Evolutionary conservation across 2,797 vertebrate species (phyloP).

Genomic region (Danio jaintianensis): DNA sequence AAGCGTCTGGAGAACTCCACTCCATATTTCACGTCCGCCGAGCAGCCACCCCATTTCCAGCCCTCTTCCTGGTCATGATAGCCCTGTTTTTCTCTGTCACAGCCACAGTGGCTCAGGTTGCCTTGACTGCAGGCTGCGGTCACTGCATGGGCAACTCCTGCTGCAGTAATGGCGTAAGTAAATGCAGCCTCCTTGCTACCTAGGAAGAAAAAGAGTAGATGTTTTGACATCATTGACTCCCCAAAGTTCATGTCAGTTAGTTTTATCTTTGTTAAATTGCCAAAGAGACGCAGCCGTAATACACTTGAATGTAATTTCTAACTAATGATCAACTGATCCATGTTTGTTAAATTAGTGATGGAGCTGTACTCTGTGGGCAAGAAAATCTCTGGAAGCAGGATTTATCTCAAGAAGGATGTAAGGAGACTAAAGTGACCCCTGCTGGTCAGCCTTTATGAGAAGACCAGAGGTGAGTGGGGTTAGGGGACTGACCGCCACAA

Average conservation of each 20-base stretch:
- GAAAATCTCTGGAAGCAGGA: slow-evolving; percentile 8
- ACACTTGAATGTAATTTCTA: background rate
- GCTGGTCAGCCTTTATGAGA: slow-evolving; percentile 66
- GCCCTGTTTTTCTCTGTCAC: slow-evolving; percentile 97
- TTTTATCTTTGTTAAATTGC: slow-evolving; percentile 1
- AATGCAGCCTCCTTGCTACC: slow-evolving; percentile 98
- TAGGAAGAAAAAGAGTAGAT: slow-evolving; percentile 69
- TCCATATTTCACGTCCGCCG: slow-evolving; percentile 95
- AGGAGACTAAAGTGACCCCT: slow-evolving; percentile 80
- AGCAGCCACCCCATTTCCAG: slow-evolving; percentile 99
- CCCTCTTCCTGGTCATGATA: slow-evolving; percentile 96
- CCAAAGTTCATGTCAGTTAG: background rate
- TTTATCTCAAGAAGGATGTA: background rate
- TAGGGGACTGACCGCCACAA: background rate
- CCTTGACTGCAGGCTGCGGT: slow-evolving; percentile 97
- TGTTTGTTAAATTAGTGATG: slow-evolving; percentile 6
- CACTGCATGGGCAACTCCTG: slow-evolving; percentile 94
- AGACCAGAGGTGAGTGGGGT: slow-evolving; percentile 6
- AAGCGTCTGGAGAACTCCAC: slow-evolving; percentile 97
- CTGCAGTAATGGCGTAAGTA: slow-evolving; percentile 97
- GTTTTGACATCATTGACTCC: slow-evolving; percentile 5
- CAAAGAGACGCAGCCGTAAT: background rate
- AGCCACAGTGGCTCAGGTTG: slow-evolving; percentile 97
- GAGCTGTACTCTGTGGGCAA: background rate
- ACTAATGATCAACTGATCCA: background rate